Base-by-base conservation (phyloP, 2,113 vertebrate species). In the Phalacrocorax pelagicus region DNA sequence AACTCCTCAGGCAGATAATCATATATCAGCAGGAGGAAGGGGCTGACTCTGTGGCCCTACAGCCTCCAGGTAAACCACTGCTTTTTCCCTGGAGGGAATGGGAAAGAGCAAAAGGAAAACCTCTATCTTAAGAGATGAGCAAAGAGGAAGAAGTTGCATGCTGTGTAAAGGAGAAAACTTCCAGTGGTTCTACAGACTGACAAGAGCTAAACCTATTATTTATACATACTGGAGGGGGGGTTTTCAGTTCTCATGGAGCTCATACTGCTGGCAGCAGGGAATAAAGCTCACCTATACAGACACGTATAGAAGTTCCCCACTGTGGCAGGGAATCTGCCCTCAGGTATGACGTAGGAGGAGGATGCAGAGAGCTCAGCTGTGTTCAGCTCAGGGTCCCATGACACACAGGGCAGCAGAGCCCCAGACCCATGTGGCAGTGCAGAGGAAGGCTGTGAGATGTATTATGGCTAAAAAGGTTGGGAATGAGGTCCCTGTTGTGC, bases 391-490 rank as follows among this genome's bases (percentile, higher is more conserved):
- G 51, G 36, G 23, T 38, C 27, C 15, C 12, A 2, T 0, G 15
- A 8, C 32, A 51, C 1, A 2, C 81, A 44, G 38, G 82, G 38
- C 22, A 77, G 30, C 69, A 58, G 69, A 78, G 61, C 73, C 78
- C 36, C 61, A 78, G 69, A 58, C 5, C 22, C 34, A 27, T 1
- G 8, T 0, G 0, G 55, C 46, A 46, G 1, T 15, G 29, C 72
- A 66, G 40, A 21, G 40, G 57, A 40, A 32, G 29, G 62, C 55
- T 85, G 46, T 2, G 38, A 26, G 51, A 49, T 44, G 24, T 21
- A 70, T 38, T 74, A 36, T 2, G 17, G 42, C 30, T 66, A 61
- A 92, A 44, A 16, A 57, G 75, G 63, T 62, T 34, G 21, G 32
- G 58, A 70, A 78, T 46, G 5, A 32, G 8, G 18, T 87, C 51